Base-by-base conservation (phyloP, 2,113 vertebrate species). In the Montifringilla adamsi region DNA sequence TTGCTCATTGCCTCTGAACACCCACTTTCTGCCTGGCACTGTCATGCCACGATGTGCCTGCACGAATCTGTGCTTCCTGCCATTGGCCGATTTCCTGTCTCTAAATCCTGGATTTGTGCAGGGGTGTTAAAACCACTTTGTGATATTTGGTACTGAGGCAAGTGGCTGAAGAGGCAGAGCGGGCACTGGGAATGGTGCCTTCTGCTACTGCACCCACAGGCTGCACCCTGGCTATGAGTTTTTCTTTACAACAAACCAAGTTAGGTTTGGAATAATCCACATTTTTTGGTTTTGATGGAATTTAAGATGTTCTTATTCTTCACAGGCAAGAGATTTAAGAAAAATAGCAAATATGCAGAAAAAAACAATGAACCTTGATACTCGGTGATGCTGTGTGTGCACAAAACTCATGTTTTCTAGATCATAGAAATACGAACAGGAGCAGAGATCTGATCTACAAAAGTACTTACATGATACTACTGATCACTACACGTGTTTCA, bases 191-290 rank as follows among this genome's bases (percentile, higher is more conserved):
- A 70, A 21, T 17, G 33, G 4, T 2, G 9, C 22, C 55, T 84
- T 84, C 63, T 80, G n/a, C 77, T 84, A 10, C n/a, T 47, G 58
- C 7, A 26, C 6, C 49, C 27, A 11, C 16, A 41, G 63, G 8
- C 7, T 43, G 9, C 12, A 18, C 35, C 27, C 1, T 0, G 0
- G 53, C 33, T 64, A 8, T 0, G 0, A 52, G 21, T 18, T 74
- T 35, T 60, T 58, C 50, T 91, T 84, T 81, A 31, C 31, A 41
- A 18, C 26, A 46, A 70, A 43, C 22, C 22, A 56, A 33, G 15
- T 49, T 33, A 33, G 8, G 15, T 70, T 70, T 63, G 49, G 26
- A 66, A 33, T 44, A 81, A 80, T 69, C 55, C 47, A 24, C n/a
- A n/a, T 46, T 72, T 39, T 46, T 60, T 16, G 1, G 8, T 50